Conservation (phyloP, 2,113 vertebrate species). For the Rynchops niger region DNA sequence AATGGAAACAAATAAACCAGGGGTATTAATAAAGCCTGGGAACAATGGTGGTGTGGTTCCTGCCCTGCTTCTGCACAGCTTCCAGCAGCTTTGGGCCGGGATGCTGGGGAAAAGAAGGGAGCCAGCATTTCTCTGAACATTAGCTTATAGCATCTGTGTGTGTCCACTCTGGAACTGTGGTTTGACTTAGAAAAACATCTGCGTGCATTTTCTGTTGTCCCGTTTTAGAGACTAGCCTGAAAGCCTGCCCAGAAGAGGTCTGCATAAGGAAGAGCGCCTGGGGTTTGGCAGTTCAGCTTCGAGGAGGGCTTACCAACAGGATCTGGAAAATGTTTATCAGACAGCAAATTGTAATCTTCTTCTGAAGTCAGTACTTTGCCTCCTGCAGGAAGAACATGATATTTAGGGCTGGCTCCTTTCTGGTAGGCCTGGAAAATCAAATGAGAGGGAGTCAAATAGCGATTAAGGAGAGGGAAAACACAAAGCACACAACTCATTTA, state of each 20-base stretch:
- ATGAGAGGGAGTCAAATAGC: neutral
- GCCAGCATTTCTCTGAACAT: neutral
- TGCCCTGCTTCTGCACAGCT: slow-evolving; percentile 20
- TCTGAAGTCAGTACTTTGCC: slow-evolving; percentile 85
- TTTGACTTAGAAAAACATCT: neutral
- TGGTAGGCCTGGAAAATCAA: slow-evolving; percentile 70
- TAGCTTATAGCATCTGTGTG: neutral
- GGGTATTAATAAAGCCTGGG: neutral
- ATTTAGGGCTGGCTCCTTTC: slow-evolving; percentile 79
- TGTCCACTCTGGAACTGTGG: neutral
- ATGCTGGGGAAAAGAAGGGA: neutral
- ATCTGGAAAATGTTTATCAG: slow-evolving; percentile 86
- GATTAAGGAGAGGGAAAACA: neutral
- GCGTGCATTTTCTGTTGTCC: neutral
- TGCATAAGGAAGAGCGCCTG: neutral
- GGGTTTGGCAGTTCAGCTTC: neutral
- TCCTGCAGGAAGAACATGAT: slow-evolving; percentile 84
- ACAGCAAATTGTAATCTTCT: slow-evolving; percentile 83
- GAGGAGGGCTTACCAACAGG: slow-evolving; percentile 77
- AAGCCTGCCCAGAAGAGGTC: neutral
- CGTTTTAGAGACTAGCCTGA: neutral
- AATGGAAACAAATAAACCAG: slow-evolving; percentile 61
- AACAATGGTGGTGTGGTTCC: slow-evolving; percentile 44
- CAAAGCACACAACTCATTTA: neutral
- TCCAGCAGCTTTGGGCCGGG: neutral